Evolutionary conservation across 2,888 invertebrate species (phyloP), one percentile per base, ranked within the genome.

Genomic region (Phortica magna): DNA sequence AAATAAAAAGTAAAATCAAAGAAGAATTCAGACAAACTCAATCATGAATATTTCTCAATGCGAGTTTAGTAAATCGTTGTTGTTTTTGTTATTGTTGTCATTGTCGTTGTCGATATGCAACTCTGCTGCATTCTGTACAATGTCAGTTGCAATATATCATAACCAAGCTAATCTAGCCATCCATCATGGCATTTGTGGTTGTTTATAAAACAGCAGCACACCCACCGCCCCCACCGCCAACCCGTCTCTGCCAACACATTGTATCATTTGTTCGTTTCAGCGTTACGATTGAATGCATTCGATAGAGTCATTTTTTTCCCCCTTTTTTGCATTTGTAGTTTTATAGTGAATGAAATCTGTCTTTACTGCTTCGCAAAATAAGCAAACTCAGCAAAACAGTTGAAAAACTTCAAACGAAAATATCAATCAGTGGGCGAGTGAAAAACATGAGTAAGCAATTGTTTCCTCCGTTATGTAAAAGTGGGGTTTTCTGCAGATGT

Each of bases 91-190:
- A 4, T 31, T 31, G 31, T 4, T 31, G 31, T 1, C 5, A 4
- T 31, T 31, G 31, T 31, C 5, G 31, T 31, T 31, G 31, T 14
- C 48, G 48, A 48, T 48, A 48, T 48, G 3, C 48, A 48, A 31
- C 31, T 2, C 31, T 31, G 48, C 48, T 12, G 14, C 64, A 64
- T 39, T 64, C 31, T 64, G 31, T 31, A 64, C 22, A 22, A 68
- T 22, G 48, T 68, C 68, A 68, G 19, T 68, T 68, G 68, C 68
- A 68, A 68, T 68, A 68, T 68, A 68, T 68, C 68, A 68, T 68
- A 68, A 68, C 19, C 43, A 43, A 12, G 42, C 68, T 68, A 68
- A 68, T 68, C 68, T 43, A 48, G 68, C 19, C 42, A 68, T 68
- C 68, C 68, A 68, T 68, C 68, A 68, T 68, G 4, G 61, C 31